phyloP scores from a whole-genome alignment of 2,888 invertebrate genomes.

The Drosophila histrio region DNA sequence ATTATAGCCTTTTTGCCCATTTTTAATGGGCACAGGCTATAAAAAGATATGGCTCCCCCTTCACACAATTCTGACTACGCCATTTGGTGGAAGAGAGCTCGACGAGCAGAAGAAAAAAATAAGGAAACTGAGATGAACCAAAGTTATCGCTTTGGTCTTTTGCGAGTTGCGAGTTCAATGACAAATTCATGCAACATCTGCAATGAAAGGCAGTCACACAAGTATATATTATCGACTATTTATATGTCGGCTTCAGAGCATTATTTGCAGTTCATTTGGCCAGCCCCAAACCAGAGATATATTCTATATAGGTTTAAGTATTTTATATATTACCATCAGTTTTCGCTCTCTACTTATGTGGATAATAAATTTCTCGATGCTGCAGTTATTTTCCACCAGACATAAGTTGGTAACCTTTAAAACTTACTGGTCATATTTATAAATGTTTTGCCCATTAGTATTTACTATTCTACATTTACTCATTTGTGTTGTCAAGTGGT shows the following conservation, averaged over 20 bases:
- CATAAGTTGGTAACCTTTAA: conserved; percentile 8
- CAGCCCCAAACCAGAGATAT: conserved; percentile 4
- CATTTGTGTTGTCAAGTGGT: not conserved
- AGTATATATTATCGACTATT: conserved; percentile 41
- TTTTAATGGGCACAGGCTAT: too few relatives aligned
- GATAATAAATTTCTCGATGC: conserved; percentile 33
- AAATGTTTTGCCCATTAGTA: not conserved
- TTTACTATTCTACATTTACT: not conserved
- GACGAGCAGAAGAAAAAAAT: not conserved
- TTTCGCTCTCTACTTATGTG: not conserved
- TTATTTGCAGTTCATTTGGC: conserved; percentile 72
- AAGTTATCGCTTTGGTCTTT: conserved; percentile 3
- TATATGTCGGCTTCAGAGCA: conserved; percentile 49
- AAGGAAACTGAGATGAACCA: not conserved
- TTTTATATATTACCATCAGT: conserved; percentile 15
- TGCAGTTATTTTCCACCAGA: conserved; percentile 20
- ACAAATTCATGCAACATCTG: conserved; percentile 65
- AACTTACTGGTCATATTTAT: not conserved
- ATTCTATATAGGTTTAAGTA: not conserved
- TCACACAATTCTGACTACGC: too few relatives aligned
- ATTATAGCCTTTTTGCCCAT: too few relatives aligned
- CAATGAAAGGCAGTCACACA: conserved; percentile 35
- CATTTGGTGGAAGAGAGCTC: not conserved
- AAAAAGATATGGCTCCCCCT: too few relatives aligned
- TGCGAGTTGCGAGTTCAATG: conserved; percentile 68